These are phyloP conservation scores for Acipenser transmontanus DNA, from an alignment of 2,797 vertebrate genomes.

Conservation along the genomic window DNA sequence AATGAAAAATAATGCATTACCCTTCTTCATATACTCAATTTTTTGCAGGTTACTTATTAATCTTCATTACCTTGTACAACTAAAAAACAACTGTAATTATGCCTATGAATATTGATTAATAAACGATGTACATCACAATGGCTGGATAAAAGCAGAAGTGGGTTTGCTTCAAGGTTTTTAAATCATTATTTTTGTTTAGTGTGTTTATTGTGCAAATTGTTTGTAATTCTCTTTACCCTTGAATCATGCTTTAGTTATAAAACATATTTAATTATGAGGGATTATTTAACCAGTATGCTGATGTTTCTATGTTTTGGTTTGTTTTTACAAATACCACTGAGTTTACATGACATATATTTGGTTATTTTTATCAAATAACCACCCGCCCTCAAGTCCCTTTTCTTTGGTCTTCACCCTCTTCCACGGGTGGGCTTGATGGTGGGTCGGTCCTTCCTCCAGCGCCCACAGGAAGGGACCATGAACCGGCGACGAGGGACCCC, in stretches of 20 bases:
- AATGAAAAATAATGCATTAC: conserved; percentile 76
- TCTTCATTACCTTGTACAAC: conserved; percentile 79
- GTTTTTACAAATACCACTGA: too few species aligned
- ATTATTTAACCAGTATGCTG: conserved; percentile 29
- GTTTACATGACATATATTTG: too few species aligned
- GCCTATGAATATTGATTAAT: conserved; percentile 90
- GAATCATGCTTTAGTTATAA: conserved; percentile 30
- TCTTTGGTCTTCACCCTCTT: too few species aligned
- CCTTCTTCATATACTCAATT: conserved; percentile 67
- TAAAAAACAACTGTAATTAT: conserved; percentile 81
- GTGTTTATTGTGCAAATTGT: conserved; percentile 54
- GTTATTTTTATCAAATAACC: too few species aligned
- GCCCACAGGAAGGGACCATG: too few species aligned
- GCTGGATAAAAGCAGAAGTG: conserved; percentile 59
- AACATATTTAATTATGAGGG: conserved; percentile 31
- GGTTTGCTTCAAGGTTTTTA: conserved; percentile 59
- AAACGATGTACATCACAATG: conserved; percentile 69
- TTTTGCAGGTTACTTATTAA: conserved; percentile 87
- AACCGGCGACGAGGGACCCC: too few species aligned
- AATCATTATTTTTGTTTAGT: conserved; percentile 38
- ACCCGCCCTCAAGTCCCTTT: too few species aligned
- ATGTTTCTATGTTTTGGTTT: too few species aligned
- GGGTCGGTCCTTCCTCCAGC: too few species aligned
- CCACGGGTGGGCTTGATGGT: too few species aligned
- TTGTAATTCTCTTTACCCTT: conserved; percentile 53